Conservation (phyloP, 2,888 invertebrate species). For the Clusia tigrina region DNA sequence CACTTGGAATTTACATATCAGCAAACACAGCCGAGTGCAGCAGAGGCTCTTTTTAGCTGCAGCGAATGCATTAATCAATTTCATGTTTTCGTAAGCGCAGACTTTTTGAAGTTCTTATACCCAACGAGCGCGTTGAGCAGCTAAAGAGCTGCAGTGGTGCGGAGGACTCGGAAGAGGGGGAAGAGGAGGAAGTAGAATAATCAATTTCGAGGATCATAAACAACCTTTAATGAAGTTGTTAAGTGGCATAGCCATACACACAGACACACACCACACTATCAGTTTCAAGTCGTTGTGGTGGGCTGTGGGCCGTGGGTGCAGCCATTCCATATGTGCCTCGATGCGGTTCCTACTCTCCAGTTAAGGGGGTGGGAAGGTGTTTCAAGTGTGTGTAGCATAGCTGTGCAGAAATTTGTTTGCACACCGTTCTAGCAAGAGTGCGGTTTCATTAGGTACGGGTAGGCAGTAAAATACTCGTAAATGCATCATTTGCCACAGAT, state of each 20-base stretch:
- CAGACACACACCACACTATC: no score
- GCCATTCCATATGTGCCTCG: no score
- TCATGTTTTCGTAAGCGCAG: constrained; percentile 54
- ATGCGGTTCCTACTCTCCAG: no score
- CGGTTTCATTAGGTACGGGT: no score
- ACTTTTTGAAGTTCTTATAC: background rate
- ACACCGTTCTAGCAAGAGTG: no score
- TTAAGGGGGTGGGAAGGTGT: no score
- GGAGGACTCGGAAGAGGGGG: background rate
- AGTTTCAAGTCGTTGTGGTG: no score
- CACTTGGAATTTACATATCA: constrained; percentile 58
- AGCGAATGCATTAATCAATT: constrained; percentile 56
- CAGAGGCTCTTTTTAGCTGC: constrained; percentile 35
- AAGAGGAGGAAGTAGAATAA: constrained; percentile 50
- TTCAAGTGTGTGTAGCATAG: no score
- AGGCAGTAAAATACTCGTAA: no score
- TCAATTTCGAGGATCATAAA: constrained; percentile 64
- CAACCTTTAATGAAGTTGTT: constrained; percentile 63
- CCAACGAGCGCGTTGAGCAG: constrained; percentile 39
- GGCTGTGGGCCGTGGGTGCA: no score
- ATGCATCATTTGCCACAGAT: no score
- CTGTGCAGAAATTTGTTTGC: no score
- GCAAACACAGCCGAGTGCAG: constrained; percentile 31
- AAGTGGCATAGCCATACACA: constrained; percentile 53
- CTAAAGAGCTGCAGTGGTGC: background rate